Evolutionary conservation across 2,888 invertebrate species (phyloP), one percentile per base, ranked within the genome.

Genomic region (Drosophila siamana): DNA sequence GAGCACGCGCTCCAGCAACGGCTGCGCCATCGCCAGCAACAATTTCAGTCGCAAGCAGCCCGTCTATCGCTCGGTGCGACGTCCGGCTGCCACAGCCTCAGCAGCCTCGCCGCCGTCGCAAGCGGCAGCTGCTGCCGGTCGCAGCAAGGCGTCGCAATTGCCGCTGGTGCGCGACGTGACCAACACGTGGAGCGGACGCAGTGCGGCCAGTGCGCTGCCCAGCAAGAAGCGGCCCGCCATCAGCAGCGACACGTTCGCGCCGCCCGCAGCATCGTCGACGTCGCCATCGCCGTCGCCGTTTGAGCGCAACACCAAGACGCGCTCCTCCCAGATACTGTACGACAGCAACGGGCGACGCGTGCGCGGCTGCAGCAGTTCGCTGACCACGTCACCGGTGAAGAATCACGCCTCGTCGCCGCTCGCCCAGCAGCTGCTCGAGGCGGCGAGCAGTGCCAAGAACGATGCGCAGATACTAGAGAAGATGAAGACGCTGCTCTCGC

Each of bases 151-250:
- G 0, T 72, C 69, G 11, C 86, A 86, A 59, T 52, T 65, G 70
- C 80, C 60, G 5, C 52, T 74, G 69, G 93, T 71, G 74, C 93
- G 93, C 2, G 93, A 94, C 47, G 93, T 94, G 1, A 94, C 95
- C 59, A 95, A 95, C 78, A 96, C 96, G 0, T 96, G 96, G 96
- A 95, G 94, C 69, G 96, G 96, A 0, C 93, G 96, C 36, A 84
- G 84, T 19, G 92, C 82, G 0, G 73, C 85, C 2, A 71, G 81
- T 36, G 93, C 75, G 1, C 69, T 75, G 4, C 89, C 70, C 85
- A 91, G 69, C 79, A 92, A 89, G 62, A 92, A 79, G 79, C 87
- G 94, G 3, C 93, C 94, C 1, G 93, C 93, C 1, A 89, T 94
- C 63, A 94, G 94, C 1, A 92, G 94, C 24, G 96, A 95, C 72